A percentile compares a stretch with the other conserved stretches of the same genome.
Conservation (phyloP, 2,888 invertebrate genomes). For the Cacoxenus indagator region DNA sequence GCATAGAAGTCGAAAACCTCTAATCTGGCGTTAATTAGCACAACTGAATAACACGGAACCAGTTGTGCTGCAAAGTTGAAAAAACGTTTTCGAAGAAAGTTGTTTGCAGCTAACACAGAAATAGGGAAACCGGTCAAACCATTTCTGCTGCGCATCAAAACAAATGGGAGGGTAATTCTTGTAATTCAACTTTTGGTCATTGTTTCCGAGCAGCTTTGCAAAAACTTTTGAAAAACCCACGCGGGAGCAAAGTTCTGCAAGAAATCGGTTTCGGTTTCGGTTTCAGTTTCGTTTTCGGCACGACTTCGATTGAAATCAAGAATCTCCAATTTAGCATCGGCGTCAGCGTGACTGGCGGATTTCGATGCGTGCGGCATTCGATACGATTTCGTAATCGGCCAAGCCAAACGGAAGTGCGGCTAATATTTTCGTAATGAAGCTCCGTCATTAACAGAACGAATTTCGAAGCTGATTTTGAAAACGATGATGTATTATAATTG, state of each 20-base stretch:
- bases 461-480: background rate
- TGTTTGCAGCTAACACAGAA: background rate
- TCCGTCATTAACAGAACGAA: background rate
- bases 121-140: background rate
- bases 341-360: too few relatives aligned
- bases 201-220: background rate
- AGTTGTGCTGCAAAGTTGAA: background rate
- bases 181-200: background rate
- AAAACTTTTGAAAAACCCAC: too few relatives aligned
- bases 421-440: background rate
- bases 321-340: too few relatives aligned
- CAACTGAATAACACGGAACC: background rate
- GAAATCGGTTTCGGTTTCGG: background rate
- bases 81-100: background rate
- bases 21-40: background rate
- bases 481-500: too few relatives aligned
- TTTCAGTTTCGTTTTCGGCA: background rate
- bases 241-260: background rate
- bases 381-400: too few relatives aligned
- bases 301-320: too few relatives aligned
- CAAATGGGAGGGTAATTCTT: background rate
- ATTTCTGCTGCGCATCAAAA: too few relatives aligned
- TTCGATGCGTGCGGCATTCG: too few relatives aligned
- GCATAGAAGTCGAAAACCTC: too few relatives aligned
- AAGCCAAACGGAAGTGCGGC: too few relatives aligned